A percentile compares a stretch with the other conserved stretches of the same genome.
Conservation (phyloP, 2,888 invertebrate species). For the Colletes collaris region DNA sequence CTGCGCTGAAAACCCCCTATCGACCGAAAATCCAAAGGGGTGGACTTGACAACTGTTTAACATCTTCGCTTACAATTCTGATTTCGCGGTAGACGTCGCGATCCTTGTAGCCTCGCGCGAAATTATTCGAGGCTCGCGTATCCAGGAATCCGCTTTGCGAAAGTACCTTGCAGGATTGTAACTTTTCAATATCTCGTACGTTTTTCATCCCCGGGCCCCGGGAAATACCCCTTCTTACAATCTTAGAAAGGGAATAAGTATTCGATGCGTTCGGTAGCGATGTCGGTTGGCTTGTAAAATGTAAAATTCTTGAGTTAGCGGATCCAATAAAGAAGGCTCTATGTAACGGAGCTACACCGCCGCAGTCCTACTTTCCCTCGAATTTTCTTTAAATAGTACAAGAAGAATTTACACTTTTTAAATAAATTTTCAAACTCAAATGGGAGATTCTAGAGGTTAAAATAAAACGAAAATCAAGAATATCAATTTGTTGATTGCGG, state of each 20-base stretch:
- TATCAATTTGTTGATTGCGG: too few relatives aligned
- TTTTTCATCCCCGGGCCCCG: neutral
- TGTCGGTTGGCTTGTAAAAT: neutral
- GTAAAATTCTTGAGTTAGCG: too few relatives aligned
- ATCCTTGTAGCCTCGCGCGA: slow-evolving; percentile 36
- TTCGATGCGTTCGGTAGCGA: slow-evolving; percentile 3
- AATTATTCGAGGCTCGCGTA: slow-evolving; percentile 42
- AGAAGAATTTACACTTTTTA: too few relatives aligned
- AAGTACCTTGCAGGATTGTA: slow-evolving; percentile 22
- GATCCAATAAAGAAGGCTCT: too few relatives aligned
- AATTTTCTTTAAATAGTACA: too few relatives aligned
- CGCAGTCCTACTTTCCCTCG: too few relatives aligned
- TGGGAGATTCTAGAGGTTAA: too few relatives aligned
- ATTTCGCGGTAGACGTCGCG: slow-evolving; percentile 55
- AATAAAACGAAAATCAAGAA: too few relatives aligned
- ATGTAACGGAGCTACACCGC: too few relatives aligned
- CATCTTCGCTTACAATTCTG: slow-evolving; percentile 72
- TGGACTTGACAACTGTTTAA: slow-evolving; percentile 80
- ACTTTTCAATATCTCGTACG: slow-evolving; percentile 50
- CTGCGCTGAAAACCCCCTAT: slow-evolving; percentile 64
- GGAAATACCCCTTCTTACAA: neutral
- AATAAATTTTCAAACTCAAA: too few relatives aligned
- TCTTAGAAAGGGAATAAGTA: slow-evolving; percentile 9
- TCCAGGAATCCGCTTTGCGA: slow-evolving; percentile 46
- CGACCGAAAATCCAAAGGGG: slow-evolving; percentile 67